Evolutionary conservation across 2,797 vertebrate genomes (phyloP).

Genomic region (Lepidocolaptes lacrymiger): DNA sequence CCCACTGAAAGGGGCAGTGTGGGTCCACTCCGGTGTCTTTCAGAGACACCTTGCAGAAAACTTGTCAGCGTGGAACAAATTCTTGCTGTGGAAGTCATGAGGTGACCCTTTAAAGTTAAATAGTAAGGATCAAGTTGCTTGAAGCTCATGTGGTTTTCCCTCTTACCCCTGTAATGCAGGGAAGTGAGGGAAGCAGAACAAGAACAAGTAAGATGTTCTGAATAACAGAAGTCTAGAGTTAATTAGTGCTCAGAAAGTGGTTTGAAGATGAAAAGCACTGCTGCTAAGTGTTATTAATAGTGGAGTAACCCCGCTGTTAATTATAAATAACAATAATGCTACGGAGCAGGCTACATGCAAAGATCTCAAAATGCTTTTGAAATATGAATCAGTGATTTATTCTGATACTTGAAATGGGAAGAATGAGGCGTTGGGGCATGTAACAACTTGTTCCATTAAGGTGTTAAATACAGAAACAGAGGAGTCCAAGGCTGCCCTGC

Average conservation of each 20-base stretch:
- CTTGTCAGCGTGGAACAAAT: not conserved
- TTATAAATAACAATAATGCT: constrained; percentile 61
- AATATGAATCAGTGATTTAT: constrained; percentile 39
- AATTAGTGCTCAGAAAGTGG: constrained; percentile 58
- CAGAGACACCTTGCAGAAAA: not conserved
- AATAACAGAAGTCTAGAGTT: constrained; percentile 43
- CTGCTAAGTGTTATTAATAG: constrained; percentile 66
- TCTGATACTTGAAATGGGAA: constrained; percentile 1
- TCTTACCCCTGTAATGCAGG: not conserved
- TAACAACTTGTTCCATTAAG: not conserved
- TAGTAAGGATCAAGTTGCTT: not conserved
- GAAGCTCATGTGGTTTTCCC: not conserved
- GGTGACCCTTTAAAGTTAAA: not conserved
- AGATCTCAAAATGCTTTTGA: constrained; percentile 51
- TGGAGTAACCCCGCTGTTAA: constrained; percentile 55
- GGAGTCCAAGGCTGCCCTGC: not conserved
- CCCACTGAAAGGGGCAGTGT: not conserved
- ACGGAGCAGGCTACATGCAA: not conserved
- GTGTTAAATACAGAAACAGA: not conserved
- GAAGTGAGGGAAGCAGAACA: not conserved
- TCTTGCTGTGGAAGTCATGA: not conserved
- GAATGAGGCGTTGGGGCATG: not conserved
- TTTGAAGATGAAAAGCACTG: constrained; percentile 63
- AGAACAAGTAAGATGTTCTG: not conserved
- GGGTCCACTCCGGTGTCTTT: not conserved